Evolutionary conservation across 2,113 vertebrate genomes (phyloP).

Genomic region (Amphilophus citrinellus): DNA sequence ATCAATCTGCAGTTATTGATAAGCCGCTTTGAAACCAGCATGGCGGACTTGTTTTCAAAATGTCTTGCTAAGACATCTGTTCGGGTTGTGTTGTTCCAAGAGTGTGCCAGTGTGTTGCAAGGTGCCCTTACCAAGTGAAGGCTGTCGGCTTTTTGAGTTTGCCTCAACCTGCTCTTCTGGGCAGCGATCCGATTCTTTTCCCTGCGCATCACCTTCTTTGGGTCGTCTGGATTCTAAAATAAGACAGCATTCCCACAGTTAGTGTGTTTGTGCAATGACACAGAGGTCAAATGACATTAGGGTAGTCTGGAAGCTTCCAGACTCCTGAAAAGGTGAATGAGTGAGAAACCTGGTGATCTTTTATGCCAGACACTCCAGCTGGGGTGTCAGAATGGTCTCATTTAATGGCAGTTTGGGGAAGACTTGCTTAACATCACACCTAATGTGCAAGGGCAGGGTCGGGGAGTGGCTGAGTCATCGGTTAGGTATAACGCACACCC

Average conservation of each 20-base stretch:
- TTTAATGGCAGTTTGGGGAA: constrained; percentile 36
- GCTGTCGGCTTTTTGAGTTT: constrained; percentile 96
- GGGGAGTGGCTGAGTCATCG: constrained; percentile 63
- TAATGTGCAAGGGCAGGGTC: constrained; percentile 45
- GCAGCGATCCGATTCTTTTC: constrained; percentile 98
- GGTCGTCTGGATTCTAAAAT: constrained; percentile 90
- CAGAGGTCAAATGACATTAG: background rate
- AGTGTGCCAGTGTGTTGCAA: background rate
- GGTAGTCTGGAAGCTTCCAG: background rate
- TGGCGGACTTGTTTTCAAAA: background rate
- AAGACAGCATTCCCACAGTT: constrained; percentile 32
- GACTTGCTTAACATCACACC: constrained; percentile 6
- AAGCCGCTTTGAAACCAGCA: background rate
- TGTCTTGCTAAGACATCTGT: background rate
- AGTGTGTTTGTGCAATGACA: background rate
- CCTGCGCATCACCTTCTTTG: constrained; percentile 93
- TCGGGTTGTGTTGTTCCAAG: background rate
- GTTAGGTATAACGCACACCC: constrained; percentile 64
- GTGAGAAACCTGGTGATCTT: background rate
- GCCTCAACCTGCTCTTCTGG: constrained; percentile 96
- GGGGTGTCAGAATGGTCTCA: constrained; percentile 10
- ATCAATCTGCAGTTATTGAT: background rate
- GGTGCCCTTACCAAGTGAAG: constrained; percentile 92
- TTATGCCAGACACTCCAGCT: no score
- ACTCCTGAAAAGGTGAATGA: background rate